Evolutionary conservation across 2,113 vertebrate genomes (phyloP).

Genomic region (Alethe castanea): DNA sequence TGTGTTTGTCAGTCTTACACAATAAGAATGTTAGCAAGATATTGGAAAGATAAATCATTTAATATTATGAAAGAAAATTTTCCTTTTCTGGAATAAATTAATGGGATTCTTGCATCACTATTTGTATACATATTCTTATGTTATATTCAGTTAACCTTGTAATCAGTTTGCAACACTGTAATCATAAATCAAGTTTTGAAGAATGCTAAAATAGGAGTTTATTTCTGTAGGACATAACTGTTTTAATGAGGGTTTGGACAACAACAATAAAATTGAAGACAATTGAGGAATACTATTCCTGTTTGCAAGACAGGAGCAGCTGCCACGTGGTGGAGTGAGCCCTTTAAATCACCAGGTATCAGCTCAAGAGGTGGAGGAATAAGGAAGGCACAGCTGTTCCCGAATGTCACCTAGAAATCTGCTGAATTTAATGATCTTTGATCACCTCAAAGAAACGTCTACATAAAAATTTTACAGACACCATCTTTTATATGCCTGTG

Average conservation of each 20-base stretch:
- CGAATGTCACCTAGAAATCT: background rate
- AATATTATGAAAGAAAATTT: background rate
- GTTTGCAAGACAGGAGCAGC: background rate
- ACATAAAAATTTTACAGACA: background rate
- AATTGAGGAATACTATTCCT: background rate
- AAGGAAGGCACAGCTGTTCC: background rate
- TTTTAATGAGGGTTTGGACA: conserved; percentile 8
- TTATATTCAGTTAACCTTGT: background rate
- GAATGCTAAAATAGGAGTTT: background rate
- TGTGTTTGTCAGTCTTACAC: background rate
- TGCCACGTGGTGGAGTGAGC: conserved; percentile 29
- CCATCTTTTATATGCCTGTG: background rate
- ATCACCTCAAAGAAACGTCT: background rate
- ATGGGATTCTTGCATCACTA: background rate
- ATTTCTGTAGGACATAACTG: conserved; percentile 51
- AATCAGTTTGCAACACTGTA: background rate
- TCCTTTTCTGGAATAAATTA: background rate
- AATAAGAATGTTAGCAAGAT: background rate
- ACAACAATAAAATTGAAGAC: conserved; percentile 10
- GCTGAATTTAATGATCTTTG: background rate
- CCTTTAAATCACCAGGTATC: conserved; percentile 51
- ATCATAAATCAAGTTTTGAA: background rate
- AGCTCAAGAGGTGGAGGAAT: background rate
- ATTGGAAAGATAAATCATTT: background rate
- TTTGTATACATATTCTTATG: background rate